These are phyloP conservation scores for Meleagris gallopavo DNA, from an alignment of 2,113 vertebrate species.

Conservation along the genomic window DNA sequence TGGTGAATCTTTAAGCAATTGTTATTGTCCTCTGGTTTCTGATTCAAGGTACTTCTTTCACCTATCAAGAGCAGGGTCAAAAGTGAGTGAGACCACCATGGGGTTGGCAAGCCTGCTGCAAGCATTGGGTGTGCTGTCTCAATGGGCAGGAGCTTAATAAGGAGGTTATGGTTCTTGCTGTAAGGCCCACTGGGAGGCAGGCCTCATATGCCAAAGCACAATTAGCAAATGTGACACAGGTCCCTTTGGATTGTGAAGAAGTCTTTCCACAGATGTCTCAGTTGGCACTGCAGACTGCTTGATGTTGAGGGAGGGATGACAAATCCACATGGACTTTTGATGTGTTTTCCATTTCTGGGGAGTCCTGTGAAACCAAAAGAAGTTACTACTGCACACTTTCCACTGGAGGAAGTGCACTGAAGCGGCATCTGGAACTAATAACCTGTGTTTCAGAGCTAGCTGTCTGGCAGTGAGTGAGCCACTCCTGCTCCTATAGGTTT, in stretches of 20 bases:
- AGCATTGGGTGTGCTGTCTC: neutral
- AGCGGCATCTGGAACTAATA: conserved; percentile 66
- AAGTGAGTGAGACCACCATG: neutral
- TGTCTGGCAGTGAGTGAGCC: conserved; percentile 21
- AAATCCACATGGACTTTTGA: neutral
- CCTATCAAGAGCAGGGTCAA: neutral
- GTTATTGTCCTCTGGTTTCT: neutral
- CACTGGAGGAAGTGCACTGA: neutral
- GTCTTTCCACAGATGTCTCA: neutral
- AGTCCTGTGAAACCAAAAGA: neutral
- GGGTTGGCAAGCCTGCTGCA: neutral
- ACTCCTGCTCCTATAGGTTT: neutral
- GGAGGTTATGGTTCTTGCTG: neutral
- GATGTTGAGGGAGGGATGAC: neutral
- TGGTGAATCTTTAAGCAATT: neutral
- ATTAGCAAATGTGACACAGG: neutral
- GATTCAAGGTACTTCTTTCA: neutral
- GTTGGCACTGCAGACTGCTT: neutral
- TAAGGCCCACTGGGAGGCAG: neutral
- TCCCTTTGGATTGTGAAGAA: neutral
- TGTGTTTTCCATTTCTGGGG: conserved; percentile 30
- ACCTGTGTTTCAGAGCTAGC: conserved; percentile 39
- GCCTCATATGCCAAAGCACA: neutral
- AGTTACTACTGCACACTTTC: conserved; percentile 22
- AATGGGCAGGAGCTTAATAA: neutral